Evolutionary conservation across 2,888 invertebrate species (phyloP), one percentile per base, ranked within the genome.

Genomic region (Ochropleura plecta): DNA sequence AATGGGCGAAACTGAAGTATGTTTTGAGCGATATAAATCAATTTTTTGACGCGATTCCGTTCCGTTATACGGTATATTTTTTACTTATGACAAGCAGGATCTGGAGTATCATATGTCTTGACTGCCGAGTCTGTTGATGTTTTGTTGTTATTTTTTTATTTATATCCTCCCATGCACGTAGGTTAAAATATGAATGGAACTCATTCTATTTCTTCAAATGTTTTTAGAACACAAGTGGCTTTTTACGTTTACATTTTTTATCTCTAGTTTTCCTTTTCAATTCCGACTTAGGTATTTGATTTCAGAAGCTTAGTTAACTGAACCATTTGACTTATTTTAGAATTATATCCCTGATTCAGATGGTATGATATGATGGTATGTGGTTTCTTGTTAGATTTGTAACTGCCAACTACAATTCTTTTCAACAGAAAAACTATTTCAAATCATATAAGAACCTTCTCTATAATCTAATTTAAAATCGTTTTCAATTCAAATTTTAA

Each of bases 51-150:
- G 90, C 92, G 87, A 94, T 94, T 92, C 93, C 93, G 93, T 94
- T 94, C 87, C 94, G 93, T 93, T 94, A 92, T 89, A 89, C 90
- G 92, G 89, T 91, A 85, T 88, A 88, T 91, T 94, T 94, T 95
- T 94, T 91, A 91, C 88, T 86, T 93, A 90, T 93, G 94, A 93
- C 95, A 93, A 90, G 89, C 95, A 94, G 95, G 94, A 95, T 94
- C 92, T 93, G 73, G 81, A 88, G 93, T 94, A 89, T 96, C 95
- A 90, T 86, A 88, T 95, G 88, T 90, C 95, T 85, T 88, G 86
- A 86, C 87, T 88, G 87, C 84, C 77, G 86, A 86, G 87, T 88
- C 78, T 82, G 88, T 86, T 88, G 88, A 82, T 85, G 90, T 90
- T 90, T 87, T 89, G 90, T 83, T 89, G 88, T 86, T 84, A 83